Conservation (phyloP, 2,888 invertebrate genomes). For the Periphyllus acericola region DNA sequence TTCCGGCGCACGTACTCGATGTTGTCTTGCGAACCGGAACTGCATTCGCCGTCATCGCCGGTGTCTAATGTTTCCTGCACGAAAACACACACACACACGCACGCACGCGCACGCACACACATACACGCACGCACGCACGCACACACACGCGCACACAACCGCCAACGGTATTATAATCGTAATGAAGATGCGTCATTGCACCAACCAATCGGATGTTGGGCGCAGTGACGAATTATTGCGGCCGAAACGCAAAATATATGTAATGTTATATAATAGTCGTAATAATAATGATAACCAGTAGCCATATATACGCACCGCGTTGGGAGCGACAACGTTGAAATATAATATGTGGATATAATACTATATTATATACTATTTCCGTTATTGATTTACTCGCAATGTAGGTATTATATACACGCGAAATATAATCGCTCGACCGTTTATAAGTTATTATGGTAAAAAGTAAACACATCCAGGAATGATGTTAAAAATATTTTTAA, state of each 20-base stretch:
- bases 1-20: slow-evolving; percentile 71
- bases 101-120: background rate
- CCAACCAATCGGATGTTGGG: too few relatives aligned
- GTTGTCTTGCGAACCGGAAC: slow-evolving; percentile 69
- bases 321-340: background rate
- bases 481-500: slow-evolving; percentile 15
- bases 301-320: too few relatives aligned
- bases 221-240: too few relatives aligned
- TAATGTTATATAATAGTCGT: too few relatives aligned
- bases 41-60: slow-evolving; percentile 69
- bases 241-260: too few relatives aligned
- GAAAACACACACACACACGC: slow-evolving; percentile 24
- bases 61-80: slow-evolving; percentile 69
- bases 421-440: background rate
- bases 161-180: background rate
- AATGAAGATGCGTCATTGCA: too few relatives aligned
- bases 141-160: background rate
- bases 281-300: too few relatives aligned
- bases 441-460: background rate
- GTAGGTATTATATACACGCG: background rate
- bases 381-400: background rate
- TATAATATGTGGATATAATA: background rate
- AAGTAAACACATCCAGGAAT: background rate
- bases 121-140: too few relatives aligned
- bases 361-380: background rate